phyloP scores from a whole-genome alignment of 2,113 vertebrate species.

The Acrocephalus arundinaceus region DNA sequence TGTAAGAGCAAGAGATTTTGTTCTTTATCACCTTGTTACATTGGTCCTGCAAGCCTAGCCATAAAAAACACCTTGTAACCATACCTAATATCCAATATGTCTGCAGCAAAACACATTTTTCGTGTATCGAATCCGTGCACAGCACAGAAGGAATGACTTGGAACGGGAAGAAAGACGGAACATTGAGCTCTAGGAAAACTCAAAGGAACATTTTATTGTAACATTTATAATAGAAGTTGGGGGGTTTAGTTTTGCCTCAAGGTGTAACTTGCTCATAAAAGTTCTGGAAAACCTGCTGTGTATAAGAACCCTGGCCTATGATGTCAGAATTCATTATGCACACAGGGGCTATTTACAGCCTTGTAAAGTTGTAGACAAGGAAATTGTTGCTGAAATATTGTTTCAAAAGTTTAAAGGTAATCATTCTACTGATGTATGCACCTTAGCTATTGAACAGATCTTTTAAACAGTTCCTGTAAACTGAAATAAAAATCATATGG shows the following conservation, averaged over 20 bases:
- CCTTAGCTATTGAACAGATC: conserved; percentile 30
- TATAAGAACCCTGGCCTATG: conserved; percentile 68
- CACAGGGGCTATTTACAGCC: conserved; percentile 70
- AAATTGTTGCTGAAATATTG: conserved; percentile 73
- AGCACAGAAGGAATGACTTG: conserved; percentile 57
- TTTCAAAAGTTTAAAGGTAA: conserved; percentile 69
- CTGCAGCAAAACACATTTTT: conserved; percentile 20
- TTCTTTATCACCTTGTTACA: conserved; percentile 31
- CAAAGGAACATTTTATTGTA: conserved; percentile 66
- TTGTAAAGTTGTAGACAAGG: conserved; percentile 76
- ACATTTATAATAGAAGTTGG: conserved; percentile 62
- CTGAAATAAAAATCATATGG: not conserved
- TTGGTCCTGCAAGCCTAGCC: not conserved
- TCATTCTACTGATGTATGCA: conserved; percentile 35
- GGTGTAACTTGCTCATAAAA: conserved; percentile 69
- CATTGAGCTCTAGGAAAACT: conserved; percentile 51
- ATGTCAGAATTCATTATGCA: conserved; percentile 77
- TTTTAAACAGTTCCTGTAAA: not conserved
- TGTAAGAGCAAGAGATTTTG: not conserved
- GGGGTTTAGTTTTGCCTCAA: conserved; percentile 64
- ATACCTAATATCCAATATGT: conserved; percentile 33
- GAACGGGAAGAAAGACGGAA: conserved; percentile 57
- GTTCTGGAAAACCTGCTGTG: conserved; percentile 57
- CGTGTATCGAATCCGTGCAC: not conserved
- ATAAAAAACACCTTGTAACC: conserved; percentile 19